Evolutionary conservation across 2,113 vertebrate species (phyloP), one percentile per base, ranked within the genome.

Genomic region (Macaca nemestrina): DNA sequence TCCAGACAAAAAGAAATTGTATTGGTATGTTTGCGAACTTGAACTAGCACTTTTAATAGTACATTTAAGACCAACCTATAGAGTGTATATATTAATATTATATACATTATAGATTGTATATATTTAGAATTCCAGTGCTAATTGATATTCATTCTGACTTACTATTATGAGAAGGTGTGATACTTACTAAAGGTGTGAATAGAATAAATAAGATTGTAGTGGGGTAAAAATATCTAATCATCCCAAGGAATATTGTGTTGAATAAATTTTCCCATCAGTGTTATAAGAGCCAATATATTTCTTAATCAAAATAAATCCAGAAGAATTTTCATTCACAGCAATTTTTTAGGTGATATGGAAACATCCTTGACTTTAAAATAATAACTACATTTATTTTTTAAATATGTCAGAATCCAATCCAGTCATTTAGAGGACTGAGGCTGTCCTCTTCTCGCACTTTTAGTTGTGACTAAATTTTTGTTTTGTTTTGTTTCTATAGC

Each of bases 311-410:
- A 68, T 55, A 68, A n/a, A 32, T 25, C 30, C 79, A 8, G 38
- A 89, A 79, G 86, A 90, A 78, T 68, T 91, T 85, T 93, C 52
- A 91, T 93, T 93, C 64, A 57, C 2, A 55, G 45, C 55, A 40
- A 1, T 64, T 83, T 89, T 87, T n/a, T 68, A 57, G 45, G 14
- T 81, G 8, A 23, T 86, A 43, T 32, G 18, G 59, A 90, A 94
- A 52, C 22, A 83, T 57, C 35, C 6, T 86, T 50, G 61, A 83
- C 73, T 89, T 61, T 79, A 91, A 87, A 83, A 18, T 52, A 85
- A 68, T 92, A 18, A 48, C 40, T 64, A 4, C 2, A n/a, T 87
- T 94, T 90, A 57, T 50, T 68, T 72, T 45, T 43, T 3, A 55
- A 67, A 61, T 73, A 32, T 2, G 27, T 85, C 43, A 45, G 43